Conservation (phyloP, 2,797 vertebrate species). For the Carapus acus region DNA sequence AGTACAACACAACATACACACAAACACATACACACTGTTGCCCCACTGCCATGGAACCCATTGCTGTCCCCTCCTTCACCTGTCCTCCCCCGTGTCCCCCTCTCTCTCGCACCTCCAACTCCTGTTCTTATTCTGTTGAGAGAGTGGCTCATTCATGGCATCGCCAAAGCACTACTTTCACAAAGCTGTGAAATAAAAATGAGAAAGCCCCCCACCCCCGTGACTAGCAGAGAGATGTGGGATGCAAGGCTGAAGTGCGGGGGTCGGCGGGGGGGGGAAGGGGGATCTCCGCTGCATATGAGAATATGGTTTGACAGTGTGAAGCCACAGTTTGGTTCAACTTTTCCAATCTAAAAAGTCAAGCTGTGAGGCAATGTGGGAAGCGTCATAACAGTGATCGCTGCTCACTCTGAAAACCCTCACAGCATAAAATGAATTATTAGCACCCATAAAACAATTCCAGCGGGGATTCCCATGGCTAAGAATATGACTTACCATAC, state of each 20-base stretch:
- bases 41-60: conserved; percentile 9
- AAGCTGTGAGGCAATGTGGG: conserved; percentile 44
- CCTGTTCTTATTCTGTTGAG: conserved; percentile 18
- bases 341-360: conserved; percentile 56
- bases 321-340: conserved; percentile 42
- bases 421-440: background rate
- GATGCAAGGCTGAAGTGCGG: conserved; percentile 13
- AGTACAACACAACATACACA: too few relatives aligned
- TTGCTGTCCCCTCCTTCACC: conserved; percentile 35
- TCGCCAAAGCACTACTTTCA: conserved; percentile 11
- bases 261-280: conserved; percentile 35
- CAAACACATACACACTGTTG: background rate
- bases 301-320: conserved; percentile 30
- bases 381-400: conserved; percentile 29
- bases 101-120: conserved; percentile 1
- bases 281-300: conserved; percentile 48
- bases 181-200: conserved; percentile 34
- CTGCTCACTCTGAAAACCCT: conserved; percentile 24
- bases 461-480: too few relatives aligned
- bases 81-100: too few relatives aligned
- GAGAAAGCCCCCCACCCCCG: conserved; percentile 61
- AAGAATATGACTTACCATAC: too few relatives aligned
- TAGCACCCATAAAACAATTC: too few relatives aligned
- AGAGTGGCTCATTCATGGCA: conserved; percentile 21
- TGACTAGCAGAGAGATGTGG: conserved; percentile 29